phyloP scores from a whole-genome alignment of 1,140 invertebrate genomes.

The Diabrotica undecimpunctata region DNA sequence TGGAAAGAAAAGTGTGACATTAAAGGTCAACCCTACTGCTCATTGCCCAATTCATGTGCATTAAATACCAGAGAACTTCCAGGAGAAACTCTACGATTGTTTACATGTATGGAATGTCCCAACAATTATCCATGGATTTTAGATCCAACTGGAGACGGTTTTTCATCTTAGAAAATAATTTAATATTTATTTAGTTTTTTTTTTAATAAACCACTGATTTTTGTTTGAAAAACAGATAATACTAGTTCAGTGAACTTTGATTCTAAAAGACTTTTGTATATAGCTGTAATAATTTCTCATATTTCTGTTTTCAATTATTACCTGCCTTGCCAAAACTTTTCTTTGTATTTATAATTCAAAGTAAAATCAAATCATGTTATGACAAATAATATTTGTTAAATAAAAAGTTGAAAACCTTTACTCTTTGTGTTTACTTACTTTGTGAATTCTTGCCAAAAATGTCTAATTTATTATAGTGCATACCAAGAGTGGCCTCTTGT shows the following conservation, averaged over 20 bases:
- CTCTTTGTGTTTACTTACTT: not conserved
- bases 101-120: conserved; percentile 94
- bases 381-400: not conserved
- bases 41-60: conserved; percentile 84
- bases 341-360: not conserved
- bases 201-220: not conserved
- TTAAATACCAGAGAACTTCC: conserved; percentile 85
- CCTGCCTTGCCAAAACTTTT: not conserved
- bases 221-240: conserved; percentile 1
- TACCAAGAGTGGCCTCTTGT: too few relatives aligned
- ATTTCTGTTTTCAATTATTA: not conserved
- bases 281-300: not conserved
- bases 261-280: conserved; percentile 8
- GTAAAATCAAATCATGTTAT: not conserved
- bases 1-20: conserved; percentile 96
- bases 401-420: not conserved
- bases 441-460: not conserved
- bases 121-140: conserved; percentile 94
- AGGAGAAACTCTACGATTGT: conserved; percentile 85
- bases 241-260: conserved; percentile 2
- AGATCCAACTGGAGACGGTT: conserved; percentile 91
- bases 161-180: conserved; percentile 72
- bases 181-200: conserved; percentile 42
- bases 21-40: conserved; percentile 89
- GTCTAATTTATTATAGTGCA: too few relatives aligned